These are phyloP conservation scores for Ischnura elegans DNA, from an alignment of 2,888 invertebrate species.

Conservation along the genomic window DNA sequence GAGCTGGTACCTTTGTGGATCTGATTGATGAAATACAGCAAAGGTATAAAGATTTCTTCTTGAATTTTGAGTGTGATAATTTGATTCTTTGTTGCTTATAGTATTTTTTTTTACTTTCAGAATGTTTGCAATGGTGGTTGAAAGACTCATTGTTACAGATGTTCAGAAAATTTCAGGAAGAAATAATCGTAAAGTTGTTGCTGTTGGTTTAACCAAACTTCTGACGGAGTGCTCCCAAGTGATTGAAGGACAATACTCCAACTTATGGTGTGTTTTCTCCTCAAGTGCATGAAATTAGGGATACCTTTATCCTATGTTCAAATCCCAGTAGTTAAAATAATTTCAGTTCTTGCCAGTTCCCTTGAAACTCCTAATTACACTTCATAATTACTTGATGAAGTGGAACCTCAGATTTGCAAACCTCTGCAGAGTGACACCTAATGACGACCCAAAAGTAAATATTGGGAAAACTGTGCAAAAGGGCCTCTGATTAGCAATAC, in stretches of 20 bases:
- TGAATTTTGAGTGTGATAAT: constrained; percentile 50
- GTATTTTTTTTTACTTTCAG: constrained; percentile 77
- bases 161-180: constrained; percentile 91
- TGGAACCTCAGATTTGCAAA: too few relatives aligned
- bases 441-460: too few relatives aligned
- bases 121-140: constrained; percentile 97
- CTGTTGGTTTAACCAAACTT: constrained; percentile 92
- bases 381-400: too few relatives aligned
- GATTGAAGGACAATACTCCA: constrained; percentile 83
- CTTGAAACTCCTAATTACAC: too few relatives aligned
- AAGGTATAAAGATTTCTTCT: constrained; percentile 81
- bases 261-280: constrained; percentile 79
- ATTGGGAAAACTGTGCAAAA: too few relatives aligned
- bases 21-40: constrained; percentile 92
- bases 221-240: constrained; percentile 88
- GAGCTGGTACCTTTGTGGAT: constrained; percentile 86
- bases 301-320: too few relatives aligned
- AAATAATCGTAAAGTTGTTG: constrained; percentile 93
- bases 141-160: constrained; percentile 92
- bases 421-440: too few relatives aligned
- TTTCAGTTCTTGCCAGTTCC: too few relatives aligned
- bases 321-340: too few relatives aligned
- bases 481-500: too few relatives aligned
- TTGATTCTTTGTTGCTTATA: constrained; percentile 65
- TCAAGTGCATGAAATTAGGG: not conserved